Conservation (phyloP, 2,797 vertebrate species). For the Prunella strophiata region DNA sequence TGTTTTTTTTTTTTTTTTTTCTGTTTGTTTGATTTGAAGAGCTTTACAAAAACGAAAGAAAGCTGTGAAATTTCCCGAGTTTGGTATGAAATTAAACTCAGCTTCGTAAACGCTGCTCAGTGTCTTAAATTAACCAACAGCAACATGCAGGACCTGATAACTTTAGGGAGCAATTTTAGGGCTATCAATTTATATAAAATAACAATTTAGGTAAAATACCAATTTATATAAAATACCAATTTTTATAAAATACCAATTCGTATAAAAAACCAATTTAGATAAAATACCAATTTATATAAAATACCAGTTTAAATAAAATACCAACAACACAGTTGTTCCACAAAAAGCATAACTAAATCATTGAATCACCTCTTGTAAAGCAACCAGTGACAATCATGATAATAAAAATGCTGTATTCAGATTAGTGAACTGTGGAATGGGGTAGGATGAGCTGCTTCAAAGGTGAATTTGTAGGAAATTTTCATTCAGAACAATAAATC, state of each 20-base stretch:
- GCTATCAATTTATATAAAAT: neutral
- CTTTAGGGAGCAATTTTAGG: neutral
- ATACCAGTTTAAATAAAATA: neutral
- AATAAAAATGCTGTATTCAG: neutral
- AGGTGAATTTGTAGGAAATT: neutral
- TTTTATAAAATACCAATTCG: neutral
- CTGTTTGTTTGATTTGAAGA: conserved; percentile 50
- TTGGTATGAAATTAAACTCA: conserved; percentile 56
- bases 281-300: neutral
- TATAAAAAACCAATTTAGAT: too few relatives aligned
- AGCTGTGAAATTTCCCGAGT: conserved; percentile 57
- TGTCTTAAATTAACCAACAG: conserved; percentile 56
- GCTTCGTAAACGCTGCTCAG: conserved; percentile 57
- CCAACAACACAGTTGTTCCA: neutral
- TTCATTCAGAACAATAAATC: neutral
- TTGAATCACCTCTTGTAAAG: neutral
- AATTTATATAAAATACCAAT: neutral
- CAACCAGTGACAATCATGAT: neutral
- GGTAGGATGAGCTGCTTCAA: neutral
- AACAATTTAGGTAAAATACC: neutral
- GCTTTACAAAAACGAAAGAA: conserved; percentile 67
- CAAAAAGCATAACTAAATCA: neutral
- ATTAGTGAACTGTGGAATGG: neutral
- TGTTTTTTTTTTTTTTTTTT: neutral
- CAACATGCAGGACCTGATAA: neutral